Conservation (phyloP, 2,113 vertebrate species). For the Anguilla japonica region DNA sequence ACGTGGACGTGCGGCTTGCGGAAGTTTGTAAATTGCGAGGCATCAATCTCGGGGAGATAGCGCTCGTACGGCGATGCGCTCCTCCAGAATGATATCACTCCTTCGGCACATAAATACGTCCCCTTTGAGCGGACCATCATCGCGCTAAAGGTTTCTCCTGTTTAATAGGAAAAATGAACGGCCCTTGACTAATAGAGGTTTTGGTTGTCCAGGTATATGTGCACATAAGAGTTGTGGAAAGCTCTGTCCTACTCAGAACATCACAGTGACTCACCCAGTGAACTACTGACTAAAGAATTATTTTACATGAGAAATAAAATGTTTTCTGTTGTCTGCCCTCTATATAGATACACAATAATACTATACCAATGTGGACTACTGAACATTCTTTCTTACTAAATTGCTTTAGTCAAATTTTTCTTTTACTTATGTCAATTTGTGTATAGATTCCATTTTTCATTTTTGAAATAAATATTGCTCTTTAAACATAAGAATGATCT, state of each 20-base stretch:
- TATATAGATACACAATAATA: not conserved
- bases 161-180: constrained; percentile 27
- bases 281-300: not conserved
- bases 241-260: not conserved
- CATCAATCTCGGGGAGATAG: constrained; percentile 46
- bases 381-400: not conserved
- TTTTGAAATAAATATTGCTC: not conserved
- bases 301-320: not conserved
- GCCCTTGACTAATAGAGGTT: not conserved
- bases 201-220: not conserved
- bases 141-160: constrained; percentile 31
- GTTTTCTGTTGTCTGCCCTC: not conserved
- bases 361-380: not conserved
- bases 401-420: not conserved
- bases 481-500: not conserved
- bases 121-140: constrained; percentile 28
- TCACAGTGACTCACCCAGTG: not conserved
- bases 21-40: constrained; percentile 46
- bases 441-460: not conserved
- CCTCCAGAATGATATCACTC: constrained; percentile 25
- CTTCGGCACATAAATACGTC: constrained; percentile 30
- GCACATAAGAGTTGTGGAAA: not conserved
- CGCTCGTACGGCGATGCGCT: constrained; percentile 5
- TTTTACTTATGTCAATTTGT: not conserved
- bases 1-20: constrained; percentile 41